phyloP scores from a whole-genome alignment of 1,140 invertebrate genomes.

The Drosophila guanche region DNA sequence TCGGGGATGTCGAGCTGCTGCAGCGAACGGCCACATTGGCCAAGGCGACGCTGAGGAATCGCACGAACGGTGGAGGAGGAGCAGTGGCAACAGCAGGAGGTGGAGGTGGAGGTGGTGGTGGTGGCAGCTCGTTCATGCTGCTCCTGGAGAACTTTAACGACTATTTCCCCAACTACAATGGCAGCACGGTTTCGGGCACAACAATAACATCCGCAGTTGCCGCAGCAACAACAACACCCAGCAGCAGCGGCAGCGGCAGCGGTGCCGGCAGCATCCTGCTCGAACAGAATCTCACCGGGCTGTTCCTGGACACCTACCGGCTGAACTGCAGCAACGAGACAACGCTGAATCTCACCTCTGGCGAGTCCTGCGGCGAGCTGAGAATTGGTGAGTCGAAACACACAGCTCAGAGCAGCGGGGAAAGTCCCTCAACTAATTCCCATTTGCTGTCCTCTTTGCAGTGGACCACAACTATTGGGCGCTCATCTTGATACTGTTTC shows the following conservation, averaged over 20 bases:
- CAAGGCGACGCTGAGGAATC: conserved; percentile 40
- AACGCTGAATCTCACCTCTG: conserved; percentile 56
- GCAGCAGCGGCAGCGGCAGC: conserved; percentile 1
- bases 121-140: conserved; percentile 85
- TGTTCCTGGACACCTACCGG: conserved; percentile 67
- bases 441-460: conserved; percentile 43
- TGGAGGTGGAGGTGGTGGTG: conserved; percentile 5
- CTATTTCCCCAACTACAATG: conserved; percentile 85
- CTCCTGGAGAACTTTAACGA: conserved; percentile 86
- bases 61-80: conserved; percentile 9
- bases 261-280: conserved; percentile 33
- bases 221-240: conserved; percentile 33
- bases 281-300: conserved; percentile 64
- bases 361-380: conserved; percentile 58
- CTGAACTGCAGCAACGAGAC: conserved; percentile 67
- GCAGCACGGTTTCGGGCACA: conserved; percentile 70
- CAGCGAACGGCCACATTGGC: conserved; percentile 51
- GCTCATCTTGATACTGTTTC: conserved; percentile 93
- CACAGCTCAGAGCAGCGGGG: neutral
- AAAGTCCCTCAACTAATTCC: neutral
- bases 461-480: conserved; percentile 91
- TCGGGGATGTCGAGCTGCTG: conserved; percentile 58
- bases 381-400: conserved; percentile 56
- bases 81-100: neutral
- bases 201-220: conserved; percentile 22